These are phyloP conservation scores for Chanos chanos DNA, from an alignment of 2,797 vertebrate species.

Conservation along the genomic window DNA sequence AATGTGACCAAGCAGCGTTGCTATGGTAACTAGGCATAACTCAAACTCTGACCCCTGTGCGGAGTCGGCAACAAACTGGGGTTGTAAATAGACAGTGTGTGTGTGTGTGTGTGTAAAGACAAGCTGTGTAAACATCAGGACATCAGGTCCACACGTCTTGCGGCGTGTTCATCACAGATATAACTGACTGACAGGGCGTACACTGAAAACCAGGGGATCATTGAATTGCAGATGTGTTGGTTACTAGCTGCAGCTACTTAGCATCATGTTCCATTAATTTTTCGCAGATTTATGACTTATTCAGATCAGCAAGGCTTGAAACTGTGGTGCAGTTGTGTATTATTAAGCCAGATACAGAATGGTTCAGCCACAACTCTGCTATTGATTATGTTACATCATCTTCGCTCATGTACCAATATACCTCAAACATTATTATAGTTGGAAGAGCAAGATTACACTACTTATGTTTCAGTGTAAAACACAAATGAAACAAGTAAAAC, in stretches of 20 bases:
- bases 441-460: too few relatives aligned
- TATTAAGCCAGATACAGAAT: too few relatives aligned
- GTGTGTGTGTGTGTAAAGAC: neutral
- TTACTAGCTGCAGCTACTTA: too few relatives aligned
- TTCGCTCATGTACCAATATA: too few relatives aligned
- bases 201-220: neutral
- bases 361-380: too few relatives aligned
- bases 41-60: conserved; percentile 11
- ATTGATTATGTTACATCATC: too few relatives aligned
- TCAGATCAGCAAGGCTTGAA: too few relatives aligned
- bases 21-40: conserved; percentile 14
- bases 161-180: neutral
- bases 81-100: conserved; percentile 9
- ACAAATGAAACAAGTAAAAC: too few relatives aligned
- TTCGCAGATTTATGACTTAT: neutral
- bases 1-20: neutral
- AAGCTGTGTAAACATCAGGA: conserved; percentile 2
- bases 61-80: neutral
- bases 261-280: neutral
- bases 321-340: too few relatives aligned
- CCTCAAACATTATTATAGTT: too few relatives aligned
- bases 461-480: too few relatives aligned
- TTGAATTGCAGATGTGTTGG: neutral
- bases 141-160: neutral
- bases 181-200: neutral